Base-by-base conservation (phyloP, 2,797 vertebrate species). In the Tragelaphus eurycerus region DNA sequence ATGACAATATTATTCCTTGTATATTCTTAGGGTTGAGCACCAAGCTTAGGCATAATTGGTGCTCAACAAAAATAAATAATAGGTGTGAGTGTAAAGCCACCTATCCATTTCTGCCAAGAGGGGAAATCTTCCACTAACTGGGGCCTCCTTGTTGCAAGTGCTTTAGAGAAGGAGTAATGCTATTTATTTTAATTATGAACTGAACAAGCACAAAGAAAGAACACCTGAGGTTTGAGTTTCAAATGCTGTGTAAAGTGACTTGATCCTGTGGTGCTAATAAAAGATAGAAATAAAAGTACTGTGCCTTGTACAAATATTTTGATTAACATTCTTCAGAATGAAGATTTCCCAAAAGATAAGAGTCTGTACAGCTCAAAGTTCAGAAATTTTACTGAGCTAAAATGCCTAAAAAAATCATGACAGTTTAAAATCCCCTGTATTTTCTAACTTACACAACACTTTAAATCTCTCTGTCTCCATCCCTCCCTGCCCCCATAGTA, bases 101-200 rank as follows among this genome's bases (percentile, higher is more conserved):
- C 38, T 74, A 31, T 81, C 17, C 4, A 52, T 91, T 88, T 93
- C 55, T 71, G 50, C 23, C 21, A 76, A 76, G 34, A 4, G 14
- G 23, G 31, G 4, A 57, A 38, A 34, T 10, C 6, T 55, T 93
- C 13, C 7, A 60, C 3, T 54, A 85, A 91, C 6, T 46, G 5
- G 31, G 31, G 4, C 76, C 29, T 85, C 85, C 86, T 17, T 64
- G 50, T 13, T 48, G 6, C 13, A n/a, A 93, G 60, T 3, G 0
- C n/a, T 74, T 95, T 88, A 78, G 31, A 88, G 21, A 94, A 96
- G 11, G 12, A 34, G 59, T 85, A 86, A 93, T 76, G 17, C 13
- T 79, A 89, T 93, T 97, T 93, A 64, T 95, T 96, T 96, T 92
- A 79, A 83, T 90, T 97, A 83, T 86, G 71, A 97, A 62, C 78